Evolutionary conservation across 2,888 invertebrate species (phyloP).

Genomic region (Quadroppia sp.): DNA sequence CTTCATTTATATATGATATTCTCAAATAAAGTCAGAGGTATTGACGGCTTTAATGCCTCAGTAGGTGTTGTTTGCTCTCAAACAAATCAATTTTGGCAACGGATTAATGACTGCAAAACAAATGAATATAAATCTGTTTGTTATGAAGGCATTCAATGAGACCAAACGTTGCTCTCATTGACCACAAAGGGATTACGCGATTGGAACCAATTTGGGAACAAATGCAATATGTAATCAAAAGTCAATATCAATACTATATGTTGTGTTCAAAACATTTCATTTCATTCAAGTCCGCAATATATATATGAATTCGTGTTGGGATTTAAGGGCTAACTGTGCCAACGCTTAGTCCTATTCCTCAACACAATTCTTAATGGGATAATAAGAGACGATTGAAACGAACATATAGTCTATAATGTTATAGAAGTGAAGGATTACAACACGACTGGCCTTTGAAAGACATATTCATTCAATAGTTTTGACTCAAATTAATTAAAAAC

Average conservation of each 20-base stretch:
- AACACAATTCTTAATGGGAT: slow-evolving; percentile 4
- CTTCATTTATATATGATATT: neutral
- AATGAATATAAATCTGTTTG: slow-evolving; percentile 32
- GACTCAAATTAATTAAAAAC: neutral
- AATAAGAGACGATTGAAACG: neutral
- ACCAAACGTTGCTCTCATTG: slow-evolving; percentile 18
- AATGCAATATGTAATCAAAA: slow-evolving; percentile 34
- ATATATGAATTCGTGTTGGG: slow-evolving; percentile 12
- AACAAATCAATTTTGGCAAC: slow-evolving; percentile 29
- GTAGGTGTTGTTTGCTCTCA: slow-evolving; percentile 35
- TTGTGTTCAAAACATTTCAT: neutral
- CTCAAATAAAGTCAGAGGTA: neutral
- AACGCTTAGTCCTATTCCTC: slow-evolving; percentile 5
- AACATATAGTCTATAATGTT: neutral
- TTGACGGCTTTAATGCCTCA: neutral
- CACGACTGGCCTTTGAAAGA: neutral
- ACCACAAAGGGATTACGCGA: slow-evolving; percentile 31
- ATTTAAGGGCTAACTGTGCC: neutral
- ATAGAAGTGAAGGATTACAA: neutral
- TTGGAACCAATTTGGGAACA: neutral
- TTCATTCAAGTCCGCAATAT: neutral
- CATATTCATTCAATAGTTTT: neutral
- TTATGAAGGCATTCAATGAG: neutral
- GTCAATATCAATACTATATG: neutral
- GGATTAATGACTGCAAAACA: slow-evolving; percentile 30